Percentiles rank a stretch among this genome's conserved stretches.
Evolutionary conservation across 2,113 vertebrate genomes (phyloP).

Genomic region (Pollachius pollachius): DNA sequence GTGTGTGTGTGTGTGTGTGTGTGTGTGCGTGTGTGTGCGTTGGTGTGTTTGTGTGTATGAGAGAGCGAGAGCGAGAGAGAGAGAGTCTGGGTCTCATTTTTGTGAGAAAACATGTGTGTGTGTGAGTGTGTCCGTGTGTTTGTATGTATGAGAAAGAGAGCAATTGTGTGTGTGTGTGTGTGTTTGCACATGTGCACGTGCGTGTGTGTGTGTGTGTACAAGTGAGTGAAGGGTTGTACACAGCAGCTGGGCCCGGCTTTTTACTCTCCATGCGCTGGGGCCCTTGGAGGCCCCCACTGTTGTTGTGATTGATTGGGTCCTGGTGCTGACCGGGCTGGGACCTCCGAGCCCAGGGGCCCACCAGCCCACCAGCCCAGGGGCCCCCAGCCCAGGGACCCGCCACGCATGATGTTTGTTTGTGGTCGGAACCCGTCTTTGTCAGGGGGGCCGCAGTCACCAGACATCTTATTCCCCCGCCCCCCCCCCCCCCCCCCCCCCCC

Average conservation of each 20-base stretch:
- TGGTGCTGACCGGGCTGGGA: slow-evolving; percentile 59
- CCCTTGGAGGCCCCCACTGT: slow-evolving; percentile 61
- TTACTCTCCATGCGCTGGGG: slow-evolving; percentile 30
- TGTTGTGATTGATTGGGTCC: slow-evolving; percentile 73
- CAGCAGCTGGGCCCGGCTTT: slow-evolving; percentile 51
- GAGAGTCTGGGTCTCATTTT: not conserved
- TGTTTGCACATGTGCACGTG: slow-evolving; percentile 3
- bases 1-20: slow-evolving; percentile 12
- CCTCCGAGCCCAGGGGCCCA: slow-evolving; percentile 39
- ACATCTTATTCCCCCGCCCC: slow-evolving; percentile 65
- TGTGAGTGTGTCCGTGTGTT: slow-evolving; percentile 4
- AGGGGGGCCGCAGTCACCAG: slow-evolving; percentile 58
- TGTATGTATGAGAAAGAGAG: not conserved
- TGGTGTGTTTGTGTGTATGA: not conserved
- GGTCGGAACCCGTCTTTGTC: slow-evolving; percentile 65
- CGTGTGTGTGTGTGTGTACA: slow-evolving; percentile 1
- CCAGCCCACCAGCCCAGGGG: slow-evolving; percentile 42
- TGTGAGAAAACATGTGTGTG: not conserved
- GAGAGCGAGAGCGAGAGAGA: too few relatives aligned
- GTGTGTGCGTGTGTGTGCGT: slow-evolving; percentile 11
- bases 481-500: too few relatives aligned
- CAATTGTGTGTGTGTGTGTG: slow-evolving; percentile 8
- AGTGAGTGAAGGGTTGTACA: slow-evolving; percentile 37
- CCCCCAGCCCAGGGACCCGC: slow-evolving; percentile 49
- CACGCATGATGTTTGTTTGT: slow-evolving; percentile 68